phyloP scores from a whole-genome alignment of 2,797 vertebrate genomes.

The Oreochromis mossambicus region DNA sequence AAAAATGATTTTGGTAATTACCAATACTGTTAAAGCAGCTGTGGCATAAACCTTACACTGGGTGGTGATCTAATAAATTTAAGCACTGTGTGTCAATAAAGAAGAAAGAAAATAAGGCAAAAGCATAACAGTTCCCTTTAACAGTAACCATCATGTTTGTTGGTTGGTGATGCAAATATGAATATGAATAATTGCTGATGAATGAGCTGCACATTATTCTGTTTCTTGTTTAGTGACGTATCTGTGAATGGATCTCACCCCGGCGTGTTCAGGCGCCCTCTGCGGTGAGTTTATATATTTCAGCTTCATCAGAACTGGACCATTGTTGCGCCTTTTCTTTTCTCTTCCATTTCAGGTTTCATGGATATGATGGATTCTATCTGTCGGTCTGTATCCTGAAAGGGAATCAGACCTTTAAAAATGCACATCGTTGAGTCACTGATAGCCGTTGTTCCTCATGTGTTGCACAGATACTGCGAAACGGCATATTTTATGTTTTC shows the following conservation, averaged over 20 bases:
- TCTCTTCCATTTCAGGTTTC: constrained; percentile 76
- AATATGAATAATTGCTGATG: not conserved
- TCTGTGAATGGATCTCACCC: constrained; percentile 86
- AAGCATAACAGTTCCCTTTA: not conserved
- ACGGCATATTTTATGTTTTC: not conserved
- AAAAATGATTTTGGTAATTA: not conserved
- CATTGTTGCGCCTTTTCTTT: not conserved
- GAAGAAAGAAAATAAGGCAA: not conserved
- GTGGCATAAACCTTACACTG: not conserved
- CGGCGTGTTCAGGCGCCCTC: constrained; percentile 85
- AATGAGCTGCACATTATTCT: not conserved
- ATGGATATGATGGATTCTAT: constrained; percentile 87
- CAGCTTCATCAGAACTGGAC: not conserved
- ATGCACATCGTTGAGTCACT: not conserved
- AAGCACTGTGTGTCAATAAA: not conserved
- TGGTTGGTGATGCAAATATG: not conserved
- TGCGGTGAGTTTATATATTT: constrained; percentile 77
- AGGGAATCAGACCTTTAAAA: not conserved
- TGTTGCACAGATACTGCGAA: not conserved
- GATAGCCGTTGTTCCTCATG: not conserved
- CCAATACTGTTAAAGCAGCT: not conserved
- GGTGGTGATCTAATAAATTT: not conserved
- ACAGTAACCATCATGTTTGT: not conserved
- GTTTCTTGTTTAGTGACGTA: constrained; percentile 76
- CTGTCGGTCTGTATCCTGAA: constrained; percentile 66